Evolutionary conservation across 2,888 invertebrate species (phyloP).

Genomic region (Vesta saturnalis): DNA sequence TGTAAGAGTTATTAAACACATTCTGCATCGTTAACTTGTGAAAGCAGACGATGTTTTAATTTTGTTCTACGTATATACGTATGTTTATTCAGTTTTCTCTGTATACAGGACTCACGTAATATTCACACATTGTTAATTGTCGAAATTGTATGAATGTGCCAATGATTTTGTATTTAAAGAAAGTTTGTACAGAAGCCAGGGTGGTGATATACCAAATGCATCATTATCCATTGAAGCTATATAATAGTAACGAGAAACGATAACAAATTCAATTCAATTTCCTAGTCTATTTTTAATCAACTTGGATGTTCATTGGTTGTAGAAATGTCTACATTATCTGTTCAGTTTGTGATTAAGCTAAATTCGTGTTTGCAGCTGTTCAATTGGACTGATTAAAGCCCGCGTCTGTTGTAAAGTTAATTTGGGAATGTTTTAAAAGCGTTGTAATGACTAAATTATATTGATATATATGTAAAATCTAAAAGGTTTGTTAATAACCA

Average conservation of each 20-base stretch:
- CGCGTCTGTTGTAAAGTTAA: constrained; percentile 17
- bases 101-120: too few species aligned
- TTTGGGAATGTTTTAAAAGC: constrained; percentile 21
- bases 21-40: constrained; percentile 11
- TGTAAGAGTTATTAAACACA: constrained; percentile 18
- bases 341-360: constrained; percentile 19
- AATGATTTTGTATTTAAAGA: constrained; percentile 12
- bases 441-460: not conserved
- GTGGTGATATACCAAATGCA: too few species aligned
- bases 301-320: not conserved
- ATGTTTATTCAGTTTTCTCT: not conserved
- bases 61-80: not conserved
- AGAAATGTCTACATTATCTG: constrained; percentile 14
- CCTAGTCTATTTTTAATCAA: not conserved
- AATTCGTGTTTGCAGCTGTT: constrained; percentile 25
- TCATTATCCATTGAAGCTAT: constrained; percentile 4
- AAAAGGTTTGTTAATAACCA: not conserved
- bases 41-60: constrained; percentile 4
- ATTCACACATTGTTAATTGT: not conserved
- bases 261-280: constrained; percentile 10
- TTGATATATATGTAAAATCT: not conserved
- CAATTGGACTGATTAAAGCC: constrained; percentile 23
- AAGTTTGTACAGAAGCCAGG: not conserved
- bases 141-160: not conserved
- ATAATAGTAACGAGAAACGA: not conserved